A percentile compares a stretch with the other conserved stretches of the same genome.
phyloP scores from a whole-genome alignment of 2,113 vertebrate genomes.

The Phycodurus eques region DNA sequence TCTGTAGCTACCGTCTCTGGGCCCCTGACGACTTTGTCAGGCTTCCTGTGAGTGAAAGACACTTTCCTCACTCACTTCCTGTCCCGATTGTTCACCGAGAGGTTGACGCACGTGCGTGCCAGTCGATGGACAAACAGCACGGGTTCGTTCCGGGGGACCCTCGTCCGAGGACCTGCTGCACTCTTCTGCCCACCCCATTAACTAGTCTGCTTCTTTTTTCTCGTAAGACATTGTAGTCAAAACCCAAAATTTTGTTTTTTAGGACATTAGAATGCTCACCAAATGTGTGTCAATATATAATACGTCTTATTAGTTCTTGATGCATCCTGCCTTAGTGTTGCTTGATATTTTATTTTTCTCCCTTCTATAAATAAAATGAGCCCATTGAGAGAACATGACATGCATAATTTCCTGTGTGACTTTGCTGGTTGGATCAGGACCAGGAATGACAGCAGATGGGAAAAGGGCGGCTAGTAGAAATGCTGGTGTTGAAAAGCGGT shows the following conservation, averaged over 20 bases:
- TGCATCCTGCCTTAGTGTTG: background rate
- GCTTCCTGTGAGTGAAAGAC: conserved; percentile 66
- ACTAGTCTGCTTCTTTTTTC: background rate
- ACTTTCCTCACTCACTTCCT: conserved; percentile 71
- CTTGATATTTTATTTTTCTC: conserved; percentile 5
- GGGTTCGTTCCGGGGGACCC: conserved; percentile 13
- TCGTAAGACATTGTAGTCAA: background rate
- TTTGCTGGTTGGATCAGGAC: conserved; percentile 8
- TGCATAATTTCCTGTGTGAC: conserved; percentile 47
- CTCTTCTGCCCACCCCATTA: background rate
- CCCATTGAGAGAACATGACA: conserved; percentile 38
- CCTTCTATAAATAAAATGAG: conserved; percentile 31
- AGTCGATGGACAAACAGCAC: conserved; percentile 34
- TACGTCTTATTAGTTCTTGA: background rate
- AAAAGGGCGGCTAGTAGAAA: background rate
- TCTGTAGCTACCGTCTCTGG: conserved; percentile 62
- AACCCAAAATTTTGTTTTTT: background rate
- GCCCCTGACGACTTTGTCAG: conserved; percentile 59
- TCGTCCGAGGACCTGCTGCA: conserved; percentile 4
- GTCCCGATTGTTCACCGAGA: conserved; percentile 60
- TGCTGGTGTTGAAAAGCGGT: conserved; percentile 3
- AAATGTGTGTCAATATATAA: background rate
- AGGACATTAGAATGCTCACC: background rate
- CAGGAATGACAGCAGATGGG: conserved; percentile 23
- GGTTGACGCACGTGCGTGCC: conserved; percentile 55